phyloP scores from a whole-genome alignment of 2,113 vertebrate genomes.

The Propithecus coquereli region DNA sequence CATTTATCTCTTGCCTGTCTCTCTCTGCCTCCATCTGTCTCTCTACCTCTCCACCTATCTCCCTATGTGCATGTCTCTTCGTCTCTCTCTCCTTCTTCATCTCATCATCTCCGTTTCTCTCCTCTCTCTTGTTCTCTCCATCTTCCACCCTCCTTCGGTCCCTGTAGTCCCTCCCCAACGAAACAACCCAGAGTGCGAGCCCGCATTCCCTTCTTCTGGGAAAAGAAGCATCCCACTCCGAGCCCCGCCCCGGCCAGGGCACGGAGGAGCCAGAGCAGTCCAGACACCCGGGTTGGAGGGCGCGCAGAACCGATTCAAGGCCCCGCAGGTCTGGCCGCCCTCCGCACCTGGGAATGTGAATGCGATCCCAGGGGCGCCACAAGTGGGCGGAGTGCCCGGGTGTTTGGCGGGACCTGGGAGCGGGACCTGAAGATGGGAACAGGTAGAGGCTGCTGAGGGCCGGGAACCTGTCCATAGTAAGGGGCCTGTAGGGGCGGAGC shows the following conservation, averaged over 20 bases:
- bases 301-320: too few relatives aligned
- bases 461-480: fast-evolving
- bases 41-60: background rate
- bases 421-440: background rate
- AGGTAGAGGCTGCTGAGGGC: background rate
- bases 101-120: background rate
- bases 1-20: background rate
- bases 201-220: background rate
- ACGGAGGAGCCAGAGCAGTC: background rate
- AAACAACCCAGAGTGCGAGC: background rate
- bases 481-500: too few relatives aligned
- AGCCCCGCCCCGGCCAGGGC: background rate
- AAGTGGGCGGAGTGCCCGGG: background rate
- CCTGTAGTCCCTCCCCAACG: background rate
- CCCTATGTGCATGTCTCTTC: background rate
- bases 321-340: background rate
- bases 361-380: fast-evolving
- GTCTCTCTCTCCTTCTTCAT: background rate
- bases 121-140: background rate
- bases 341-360: background rate
- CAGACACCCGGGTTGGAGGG: too few relatives aligned
- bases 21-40: background rate
- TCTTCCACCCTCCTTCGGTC: background rate
- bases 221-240: too few relatives aligned
- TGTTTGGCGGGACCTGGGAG: too few relatives aligned